Conservation (phyloP, 1,140 invertebrate genomes). For the Cecropterus lyciades region DNA sequence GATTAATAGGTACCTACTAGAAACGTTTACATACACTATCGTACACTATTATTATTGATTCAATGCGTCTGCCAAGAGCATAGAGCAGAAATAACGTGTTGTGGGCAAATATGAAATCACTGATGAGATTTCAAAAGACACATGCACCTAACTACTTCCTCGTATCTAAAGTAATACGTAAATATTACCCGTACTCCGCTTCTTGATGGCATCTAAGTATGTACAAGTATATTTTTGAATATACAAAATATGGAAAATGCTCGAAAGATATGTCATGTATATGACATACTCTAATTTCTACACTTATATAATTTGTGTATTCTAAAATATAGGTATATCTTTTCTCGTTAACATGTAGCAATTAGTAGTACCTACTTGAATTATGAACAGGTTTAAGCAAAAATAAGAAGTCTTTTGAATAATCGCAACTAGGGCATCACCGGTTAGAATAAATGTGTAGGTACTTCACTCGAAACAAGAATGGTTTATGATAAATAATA, state of each 20-base stretch:
- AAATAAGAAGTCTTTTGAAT: background rate
- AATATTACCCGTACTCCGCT: background rate
- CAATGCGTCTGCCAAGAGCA: background rate
- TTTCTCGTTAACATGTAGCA: too few relatives aligned
- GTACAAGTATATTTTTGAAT: background rate
- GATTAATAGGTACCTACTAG: background rate
- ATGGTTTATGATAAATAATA: background rate
- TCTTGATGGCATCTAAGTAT: background rate
- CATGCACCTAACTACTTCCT: background rate
- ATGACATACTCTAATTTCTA: too few relatives aligned
- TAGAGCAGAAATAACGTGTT: slow-evolving; percentile 1
- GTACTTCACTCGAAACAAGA: background rate
- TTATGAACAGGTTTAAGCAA: too few relatives aligned
- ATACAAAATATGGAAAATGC: background rate
- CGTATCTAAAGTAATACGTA: background rate
- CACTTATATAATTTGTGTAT: too few relatives aligned
- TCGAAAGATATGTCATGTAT: too few relatives aligned
- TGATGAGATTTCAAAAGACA: background rate
- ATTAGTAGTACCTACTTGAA: background rate
- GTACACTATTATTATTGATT: background rate
- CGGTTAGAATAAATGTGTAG: slow-evolving; percentile 1
- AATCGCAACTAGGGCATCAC: background rate
- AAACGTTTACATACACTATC: background rate
- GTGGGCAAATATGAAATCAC: background rate
- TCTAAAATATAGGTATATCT: too few relatives aligned